Evolutionary conservation across 2,113 vertebrate genomes (phyloP).

Genomic region (Scatophagus argus): DNA sequence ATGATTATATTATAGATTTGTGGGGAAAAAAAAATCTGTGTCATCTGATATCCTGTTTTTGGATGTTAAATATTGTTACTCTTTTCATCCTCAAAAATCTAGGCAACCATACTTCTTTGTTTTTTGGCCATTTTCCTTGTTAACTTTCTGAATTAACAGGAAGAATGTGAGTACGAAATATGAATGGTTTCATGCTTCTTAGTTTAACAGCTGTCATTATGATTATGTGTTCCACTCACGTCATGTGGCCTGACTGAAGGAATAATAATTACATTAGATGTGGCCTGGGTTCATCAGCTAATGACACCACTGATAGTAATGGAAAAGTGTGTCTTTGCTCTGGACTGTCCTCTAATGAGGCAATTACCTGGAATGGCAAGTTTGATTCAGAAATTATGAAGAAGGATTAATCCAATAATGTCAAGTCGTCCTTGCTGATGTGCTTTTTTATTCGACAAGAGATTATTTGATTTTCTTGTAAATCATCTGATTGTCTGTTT

Average conservation of each 20-base stretch:
- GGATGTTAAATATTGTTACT: no score
- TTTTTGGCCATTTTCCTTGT: background rate
- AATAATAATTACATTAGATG: background rate
- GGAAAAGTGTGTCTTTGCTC: constrained; percentile 21
- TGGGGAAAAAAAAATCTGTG: no score
- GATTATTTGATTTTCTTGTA: background rate
- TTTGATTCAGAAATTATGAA: background rate
- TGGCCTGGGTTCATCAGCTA: constrained; percentile 9
- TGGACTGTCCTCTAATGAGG: constrained; percentile 30
- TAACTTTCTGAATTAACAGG: background rate
- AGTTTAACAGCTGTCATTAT: constrained; percentile 1
- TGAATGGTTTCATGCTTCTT: background rate
- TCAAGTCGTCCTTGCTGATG: background rate
- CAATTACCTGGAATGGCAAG: constrained; percentile 33
- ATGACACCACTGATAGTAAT: background rate
- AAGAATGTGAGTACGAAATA: background rate
- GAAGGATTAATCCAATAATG: constrained; percentile 5
- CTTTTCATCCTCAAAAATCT: no score
- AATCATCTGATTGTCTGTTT: background rate
- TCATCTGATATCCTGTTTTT: no score
- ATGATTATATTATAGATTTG: no score
- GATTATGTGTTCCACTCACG: background rate
- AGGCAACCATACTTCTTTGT: background rate
- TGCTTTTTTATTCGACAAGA: background rate
- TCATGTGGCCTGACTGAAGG: background rate